Base-by-base conservation (phyloP, 2,888 invertebrate species). In the Mythimna loreyi region DNA sequence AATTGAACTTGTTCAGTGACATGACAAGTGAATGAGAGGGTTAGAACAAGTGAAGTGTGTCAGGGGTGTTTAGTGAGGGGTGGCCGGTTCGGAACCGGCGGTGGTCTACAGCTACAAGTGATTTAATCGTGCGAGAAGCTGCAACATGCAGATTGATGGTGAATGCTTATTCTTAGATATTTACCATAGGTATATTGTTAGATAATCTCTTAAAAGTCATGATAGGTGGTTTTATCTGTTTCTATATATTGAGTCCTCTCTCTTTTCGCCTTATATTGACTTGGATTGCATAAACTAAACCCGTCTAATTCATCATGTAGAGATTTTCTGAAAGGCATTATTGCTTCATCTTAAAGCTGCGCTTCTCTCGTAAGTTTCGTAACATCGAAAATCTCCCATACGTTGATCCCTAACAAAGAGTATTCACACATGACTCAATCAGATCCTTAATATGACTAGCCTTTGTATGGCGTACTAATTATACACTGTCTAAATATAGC, bases 401-500 rank as follows among this genome's bases (percentile, higher is more conserved):
- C 55, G 61, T 69, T 61, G 43, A 63, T 66, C 75, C 76, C 78
- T 86, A 86, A 92, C 92, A 92, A 92, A 92, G 90, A 90, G 85
- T 86, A 73, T 84, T 85, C 82, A 84, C 86, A 84, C 83, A 86
- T 89, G 91, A 91, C 82, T 91, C 90, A 90, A 89, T 88, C 67
- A 67, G 63, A 68, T 82, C 70, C 67, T 82, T 81, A 77, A 72
- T 65, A 65, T 57, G 69, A 71, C 67, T 79, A 86, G 87, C 81
- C 91, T 93, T 92, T 93, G 92, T 93, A 92, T 90, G 90, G 90
- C 86, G 85, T 85, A 88, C 91, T 93, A 93, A 92, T 91, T 92
- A 92, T 93, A 92, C 87, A 78, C 72, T 50, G 43, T 55, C 85
- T 93, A 93, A 91, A 92, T 90, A 87, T 93, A 92, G 86, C 56